phyloP scores from a whole-genome alignment of 2,797 vertebrate species.

The Cyclura pinguis region DNA sequence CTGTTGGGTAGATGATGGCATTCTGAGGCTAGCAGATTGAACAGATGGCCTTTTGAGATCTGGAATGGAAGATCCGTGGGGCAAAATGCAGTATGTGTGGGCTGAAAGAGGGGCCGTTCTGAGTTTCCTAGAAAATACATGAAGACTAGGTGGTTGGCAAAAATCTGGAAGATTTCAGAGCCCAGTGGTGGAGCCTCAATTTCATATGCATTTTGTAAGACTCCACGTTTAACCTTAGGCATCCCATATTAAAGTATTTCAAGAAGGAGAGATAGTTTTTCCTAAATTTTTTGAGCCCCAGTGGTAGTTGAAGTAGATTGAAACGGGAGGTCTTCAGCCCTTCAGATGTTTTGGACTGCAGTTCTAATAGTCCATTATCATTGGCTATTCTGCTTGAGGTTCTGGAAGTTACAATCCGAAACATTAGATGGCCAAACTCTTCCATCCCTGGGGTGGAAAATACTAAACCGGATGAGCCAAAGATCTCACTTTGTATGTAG shows the following conservation, averaged over 20 bases:
- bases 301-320: background rate
- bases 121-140: too few relatives aligned
- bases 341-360: background rate
- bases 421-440: background rate
- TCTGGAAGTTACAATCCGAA: background rate
- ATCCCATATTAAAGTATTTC: background rate
- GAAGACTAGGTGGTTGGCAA: fast-evolving
- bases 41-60: background rate
- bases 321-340: background rate
- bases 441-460: background rate
- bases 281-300: background rate
- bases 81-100: too few relatives aligned
- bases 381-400: background rate
- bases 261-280: background rate
- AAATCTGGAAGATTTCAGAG: background rate
- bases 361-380: background rate
- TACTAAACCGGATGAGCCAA: background rate
- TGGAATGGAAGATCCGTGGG: background rate
- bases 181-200: background rate
- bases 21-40: background rate
- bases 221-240: background rate
- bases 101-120: background rate
- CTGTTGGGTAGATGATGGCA: background rate
- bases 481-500: background rate
- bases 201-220: background rate